phyloP scores from a whole-genome alignment of 2,113 vertebrate species.

The Scophthalmus maximus region DNA sequence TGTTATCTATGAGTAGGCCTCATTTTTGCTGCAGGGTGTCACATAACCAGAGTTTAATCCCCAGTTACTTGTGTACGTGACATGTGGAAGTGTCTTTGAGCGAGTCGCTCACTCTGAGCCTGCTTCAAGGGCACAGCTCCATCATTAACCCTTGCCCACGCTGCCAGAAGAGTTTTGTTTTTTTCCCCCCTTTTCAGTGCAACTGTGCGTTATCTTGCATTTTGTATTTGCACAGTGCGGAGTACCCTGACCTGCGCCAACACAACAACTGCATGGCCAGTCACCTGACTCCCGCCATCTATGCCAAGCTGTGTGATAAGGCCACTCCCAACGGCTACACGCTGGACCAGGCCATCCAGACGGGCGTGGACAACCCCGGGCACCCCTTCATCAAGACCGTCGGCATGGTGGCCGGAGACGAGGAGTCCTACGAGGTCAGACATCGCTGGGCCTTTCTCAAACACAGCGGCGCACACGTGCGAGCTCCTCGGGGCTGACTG shows the following conservation, averaged over 20 bases:
- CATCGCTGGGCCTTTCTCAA: background rate
- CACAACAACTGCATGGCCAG: conserved; percentile 99
- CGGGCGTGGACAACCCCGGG: conserved; percentile 96
- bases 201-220: conserved; percentile 9
- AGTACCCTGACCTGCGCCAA: conserved; percentile 96
- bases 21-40: conserved; percentile 12
- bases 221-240: conserved; percentile 84
- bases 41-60: background rate
- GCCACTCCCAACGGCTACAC: conserved; percentile 93
- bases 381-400: conserved; percentile 95
- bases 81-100: conserved; percentile 1
- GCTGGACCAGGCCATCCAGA: conserved; percentile 97
- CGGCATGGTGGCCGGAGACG: conserved; percentile 93
- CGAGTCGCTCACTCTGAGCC: background rate
- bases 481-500: too few species aligned
- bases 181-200: background rate
- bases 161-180: background rate
- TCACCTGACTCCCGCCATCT: conserved; percentile 91
- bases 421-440: conserved; percentile 95
- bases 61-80: background rate
- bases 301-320: conserved; percentile 91
- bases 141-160: background rate
- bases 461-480: background rate
- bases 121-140: conserved; percentile 1
- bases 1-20: background rate